phyloP scores from a whole-genome alignment of 2,888 invertebrate genomes.

The Hypena proboscidalis region DNA sequence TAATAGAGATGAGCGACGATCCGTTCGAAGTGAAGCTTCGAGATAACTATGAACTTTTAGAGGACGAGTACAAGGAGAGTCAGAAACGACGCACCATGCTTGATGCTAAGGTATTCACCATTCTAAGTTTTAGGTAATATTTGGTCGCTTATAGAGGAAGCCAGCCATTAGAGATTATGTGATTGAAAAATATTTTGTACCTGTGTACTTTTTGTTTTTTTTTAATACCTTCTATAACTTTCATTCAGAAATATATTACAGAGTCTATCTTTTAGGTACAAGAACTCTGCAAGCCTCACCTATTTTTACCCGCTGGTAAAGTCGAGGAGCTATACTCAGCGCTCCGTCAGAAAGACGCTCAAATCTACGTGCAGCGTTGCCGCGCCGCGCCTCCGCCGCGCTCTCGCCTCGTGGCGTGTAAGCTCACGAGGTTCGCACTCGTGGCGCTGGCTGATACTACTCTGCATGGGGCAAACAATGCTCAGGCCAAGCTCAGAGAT shows the following conservation, averaged over 20 bases:
- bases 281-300: conserved; percentile 92
- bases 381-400: conserved; percentile 87
- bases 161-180: no score
- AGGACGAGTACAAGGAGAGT: conserved; percentile 98
- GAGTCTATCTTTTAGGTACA: conserved; percentile 59
- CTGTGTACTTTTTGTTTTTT: no score
- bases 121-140: no score
- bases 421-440: conserved; percentile 87
- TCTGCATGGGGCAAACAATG: conserved; percentile 92
- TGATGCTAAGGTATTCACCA: conserved; percentile 90
- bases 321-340: conserved; percentile 95
- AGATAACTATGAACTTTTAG: conserved; percentile 97
- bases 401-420: conserved; percentile 93
- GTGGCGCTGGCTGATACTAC: conserved; percentile 94
- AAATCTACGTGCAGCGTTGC: conserved; percentile 95
- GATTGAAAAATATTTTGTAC: no score
- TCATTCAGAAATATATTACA: not conserved
- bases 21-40: conserved; percentile 98
- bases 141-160: no score
- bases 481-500: conserved; percentile 89
- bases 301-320: conserved; percentile 93
- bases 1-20: conserved; percentile 98
- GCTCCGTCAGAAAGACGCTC: conserved; percentile 95
- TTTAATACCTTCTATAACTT: no score
- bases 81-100: conserved; percentile 95